These are phyloP conservation scores for Microtus ochrogaster DNA, from an alignment of 2,113 vertebrate species.

Conservation along the genomic window DNA sequence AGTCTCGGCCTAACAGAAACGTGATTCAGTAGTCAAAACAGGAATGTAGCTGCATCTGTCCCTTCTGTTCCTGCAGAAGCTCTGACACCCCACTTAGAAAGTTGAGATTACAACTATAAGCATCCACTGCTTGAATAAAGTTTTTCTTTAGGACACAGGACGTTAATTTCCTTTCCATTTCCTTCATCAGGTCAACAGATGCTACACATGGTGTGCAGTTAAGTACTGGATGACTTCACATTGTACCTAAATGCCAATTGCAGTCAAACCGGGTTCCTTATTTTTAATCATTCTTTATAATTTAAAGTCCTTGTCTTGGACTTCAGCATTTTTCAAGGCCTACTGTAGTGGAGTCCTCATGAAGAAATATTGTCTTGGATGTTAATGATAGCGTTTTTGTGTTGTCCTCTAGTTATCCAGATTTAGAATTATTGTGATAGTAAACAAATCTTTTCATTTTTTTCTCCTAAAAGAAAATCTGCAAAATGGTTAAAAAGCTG, in stretches of 20 bases:
- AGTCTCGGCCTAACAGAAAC: not conserved
- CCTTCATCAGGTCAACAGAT: not conserved
- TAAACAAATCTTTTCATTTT: not conserved
- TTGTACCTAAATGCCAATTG: not conserved
- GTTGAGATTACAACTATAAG: not conserved
- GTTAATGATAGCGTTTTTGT: not conserved
- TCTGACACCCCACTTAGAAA: not conserved
- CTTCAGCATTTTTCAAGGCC: not conserved
- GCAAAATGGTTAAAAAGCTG: not conserved
- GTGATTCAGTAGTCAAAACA: not conserved
- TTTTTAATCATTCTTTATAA: not conserved
- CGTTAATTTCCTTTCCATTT: not conserved
- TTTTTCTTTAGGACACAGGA: not conserved
- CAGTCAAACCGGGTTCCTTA: not conserved
- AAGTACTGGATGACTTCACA: not conserved
- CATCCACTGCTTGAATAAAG: not conserved
- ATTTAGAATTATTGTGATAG: not conserved
- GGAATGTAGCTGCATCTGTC: not conserved
- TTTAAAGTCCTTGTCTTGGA: not conserved
- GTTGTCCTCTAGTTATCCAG: not conserved
- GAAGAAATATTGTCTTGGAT: not conserved
- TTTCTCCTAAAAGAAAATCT: not conserved
- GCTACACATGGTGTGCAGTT: not conserved
- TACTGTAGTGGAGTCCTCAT: too few relatives aligned
- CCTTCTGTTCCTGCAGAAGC: not conserved